Evolutionary conservation across 1,140 invertebrate species (phyloP).

Genomic region (Glossosoma conforme): DNA sequence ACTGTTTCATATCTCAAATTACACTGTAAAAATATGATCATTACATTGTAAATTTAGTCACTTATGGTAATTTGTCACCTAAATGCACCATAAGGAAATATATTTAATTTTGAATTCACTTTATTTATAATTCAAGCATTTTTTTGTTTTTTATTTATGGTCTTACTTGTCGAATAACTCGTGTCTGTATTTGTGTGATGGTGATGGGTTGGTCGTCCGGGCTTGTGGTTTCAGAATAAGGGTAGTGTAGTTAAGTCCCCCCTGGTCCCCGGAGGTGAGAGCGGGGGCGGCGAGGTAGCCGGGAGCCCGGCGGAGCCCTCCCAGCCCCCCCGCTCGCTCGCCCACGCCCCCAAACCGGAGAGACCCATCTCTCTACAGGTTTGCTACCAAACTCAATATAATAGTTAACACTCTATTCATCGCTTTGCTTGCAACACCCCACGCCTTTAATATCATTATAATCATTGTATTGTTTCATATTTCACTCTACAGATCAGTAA

Average conservation of each 20-base stretch:
- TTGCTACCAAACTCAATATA: too few relatives aligned
- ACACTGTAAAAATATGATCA: too few relatives aligned
- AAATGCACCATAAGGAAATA: too few relatives aligned
- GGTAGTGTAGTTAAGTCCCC: slow-evolving; percentile 57
- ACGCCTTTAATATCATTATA: too few relatives aligned
- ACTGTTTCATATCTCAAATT: too few relatives aligned
- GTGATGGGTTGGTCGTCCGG: slow-evolving; percentile 35
- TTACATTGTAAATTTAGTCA: too few relatives aligned
- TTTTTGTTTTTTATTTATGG: not conserved
- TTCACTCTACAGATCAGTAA: too few relatives aligned
- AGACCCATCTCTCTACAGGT: slow-evolving; percentile 63
- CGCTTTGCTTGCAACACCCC: too few relatives aligned
- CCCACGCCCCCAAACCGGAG: slow-evolving; percentile 52
- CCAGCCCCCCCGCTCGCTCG: slow-evolving; percentile 40
- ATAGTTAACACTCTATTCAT: too few relatives aligned
- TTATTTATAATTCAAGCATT: not conserved
- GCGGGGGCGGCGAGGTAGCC: slow-evolving; percentile 32
- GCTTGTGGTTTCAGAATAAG: slow-evolving; percentile 58
- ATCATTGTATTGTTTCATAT: too few relatives aligned
- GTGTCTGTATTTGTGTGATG: not conserved
- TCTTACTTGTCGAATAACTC: not conserved
- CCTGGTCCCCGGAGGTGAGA: slow-evolving; percentile 34
- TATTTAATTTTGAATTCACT: too few relatives aligned
- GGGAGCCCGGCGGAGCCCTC: slow-evolving; percentile 45
- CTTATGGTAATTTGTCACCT: too few relatives aligned